A percentile compares a stretch with the other conserved stretches of the same genome.
Evolutionary conservation across 2,888 invertebrate species (phyloP).

Genomic region (Meloe dianella): DNA sequence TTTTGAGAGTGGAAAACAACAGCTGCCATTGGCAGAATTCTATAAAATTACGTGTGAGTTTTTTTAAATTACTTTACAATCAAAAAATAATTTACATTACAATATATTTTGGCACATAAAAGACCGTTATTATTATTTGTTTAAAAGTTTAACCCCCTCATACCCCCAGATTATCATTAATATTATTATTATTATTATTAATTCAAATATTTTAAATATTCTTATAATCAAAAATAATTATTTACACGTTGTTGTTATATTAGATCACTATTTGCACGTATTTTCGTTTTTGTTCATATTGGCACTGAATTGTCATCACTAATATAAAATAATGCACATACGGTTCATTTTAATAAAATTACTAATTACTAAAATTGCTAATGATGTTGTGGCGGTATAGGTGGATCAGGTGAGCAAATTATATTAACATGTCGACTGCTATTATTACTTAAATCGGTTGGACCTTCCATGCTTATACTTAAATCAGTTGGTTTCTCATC

Average conservation of each 20-base stretch:
- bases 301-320: conserved; percentile 40
- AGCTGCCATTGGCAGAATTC: conserved; percentile 49
- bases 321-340: conserved; percentile 36
- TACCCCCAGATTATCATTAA: too few relatives aligned
- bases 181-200: too few relatives aligned
- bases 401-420: conserved; percentile 58
- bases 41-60: conserved; percentile 10
- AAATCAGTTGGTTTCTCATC: conserved; percentile 60
- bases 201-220: conserved; percentile 35
- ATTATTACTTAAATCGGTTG: conserved; percentile 56
- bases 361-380: conserved; percentile 31
- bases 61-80: conserved; percentile 22
- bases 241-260: too few relatives aligned
- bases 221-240: conserved; percentile 37
- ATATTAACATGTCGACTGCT: conserved; percentile 54
- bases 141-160: background rate
- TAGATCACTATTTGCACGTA: conserved; percentile 42
- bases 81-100: conserved; percentile 33
- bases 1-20: conserved; percentile 45
- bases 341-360: conserved; percentile 18
- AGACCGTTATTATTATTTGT: background rate
- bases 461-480: conserved; percentile 57
- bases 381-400: conserved; percentile 47
- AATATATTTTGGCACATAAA: conserved; percentile 46
- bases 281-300: conserved; percentile 35